Evolutionary conservation across 2,888 invertebrate species (phyloP).

Genomic region (Rhamphomyia laevipes): DNA sequence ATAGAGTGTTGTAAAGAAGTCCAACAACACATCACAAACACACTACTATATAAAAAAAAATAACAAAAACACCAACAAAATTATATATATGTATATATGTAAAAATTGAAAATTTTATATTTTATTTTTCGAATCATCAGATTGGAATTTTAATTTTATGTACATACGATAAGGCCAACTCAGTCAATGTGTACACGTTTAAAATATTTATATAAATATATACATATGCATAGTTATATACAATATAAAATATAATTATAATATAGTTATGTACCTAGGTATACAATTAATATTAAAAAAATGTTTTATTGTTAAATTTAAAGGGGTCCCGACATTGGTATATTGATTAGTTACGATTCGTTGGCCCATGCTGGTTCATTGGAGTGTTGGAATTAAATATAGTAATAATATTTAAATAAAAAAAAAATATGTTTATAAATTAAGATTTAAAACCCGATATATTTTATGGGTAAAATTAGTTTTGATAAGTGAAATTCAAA

Average conservation of each 20-base stretch:
- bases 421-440: too few relatives aligned
- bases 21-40: too few relatives aligned
- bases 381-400: too few relatives aligned
- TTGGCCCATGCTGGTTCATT: too few relatives aligned
- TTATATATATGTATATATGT: not conserved
- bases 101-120: not conserved
- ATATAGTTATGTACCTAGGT: not conserved
- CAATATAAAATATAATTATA: not conserved
- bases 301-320: not conserved
- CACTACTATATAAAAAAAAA: not conserved
- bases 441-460: too few relatives aligned
- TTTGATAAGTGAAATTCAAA: too few relatives aligned
- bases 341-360: too few relatives aligned
- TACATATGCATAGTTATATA: not conserved
- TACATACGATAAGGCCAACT: slow-evolving; percentile 46
- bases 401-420: too few relatives aligned
- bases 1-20: too few relatives aligned
- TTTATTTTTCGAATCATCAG: not conserved
- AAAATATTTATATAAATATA: not conserved
- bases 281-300: not conserved
- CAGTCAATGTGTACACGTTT: slow-evolving; percentile 29
- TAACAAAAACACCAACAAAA: not conserved
- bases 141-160: slow-evolving; percentile 30
- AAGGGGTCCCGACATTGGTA: too few relatives aligned
- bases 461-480: too few relatives aligned